Base-by-base conservation (phyloP, 2,888 invertebrate species). In the Brenthis daphne region DNA sequence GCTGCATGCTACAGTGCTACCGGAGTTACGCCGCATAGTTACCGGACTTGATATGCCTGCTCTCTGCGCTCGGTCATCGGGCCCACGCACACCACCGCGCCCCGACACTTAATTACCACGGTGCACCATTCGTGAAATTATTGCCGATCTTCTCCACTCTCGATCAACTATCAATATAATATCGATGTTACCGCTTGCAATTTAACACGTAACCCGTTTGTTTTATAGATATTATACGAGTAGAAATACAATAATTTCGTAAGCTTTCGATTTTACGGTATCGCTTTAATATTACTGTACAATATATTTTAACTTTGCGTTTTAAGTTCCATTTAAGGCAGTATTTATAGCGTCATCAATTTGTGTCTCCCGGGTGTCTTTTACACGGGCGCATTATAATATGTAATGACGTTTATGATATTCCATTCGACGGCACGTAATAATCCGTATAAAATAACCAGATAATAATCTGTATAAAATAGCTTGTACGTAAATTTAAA, bases 21-120 rank as follows among this genome's bases (percentile, higher is more conserved):
- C 88, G 92, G 92, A 92, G 92, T 92, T 92, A 92, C 92, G 92
- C 92, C 89, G 92, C 91, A 90, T 92, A 92, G 89, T 92, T 92
- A 91, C 92, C 90, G 88, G 90, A 89, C 88, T 88, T 84, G 90
- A 88, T 90, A 88, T 89, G 89, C 89, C 83, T 83, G 88, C 86
- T 85, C 86, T 78, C 77, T 76, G 78, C 79, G 72, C 80, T 80
- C 65, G 65, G 81, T 75, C 70, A 76, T 74, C 74, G 64, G 79
- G 77, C 82, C 82, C 85, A 88, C 88, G 82, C 90, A 88, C 88
- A 81, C 76, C 80, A 81, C 77, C 79, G 77, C 82, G 79, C 81
- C 82, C 85, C 83, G 85, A 87, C 87, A 86, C 86, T 88, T 89
- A 87, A 90, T 90, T 87, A 90, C 88, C 84, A 85, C 84, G 84